Evolutionary conservation across 2,797 vertebrate genomes (phyloP).

Genomic region (Luscinia megarhynchos): DNA sequence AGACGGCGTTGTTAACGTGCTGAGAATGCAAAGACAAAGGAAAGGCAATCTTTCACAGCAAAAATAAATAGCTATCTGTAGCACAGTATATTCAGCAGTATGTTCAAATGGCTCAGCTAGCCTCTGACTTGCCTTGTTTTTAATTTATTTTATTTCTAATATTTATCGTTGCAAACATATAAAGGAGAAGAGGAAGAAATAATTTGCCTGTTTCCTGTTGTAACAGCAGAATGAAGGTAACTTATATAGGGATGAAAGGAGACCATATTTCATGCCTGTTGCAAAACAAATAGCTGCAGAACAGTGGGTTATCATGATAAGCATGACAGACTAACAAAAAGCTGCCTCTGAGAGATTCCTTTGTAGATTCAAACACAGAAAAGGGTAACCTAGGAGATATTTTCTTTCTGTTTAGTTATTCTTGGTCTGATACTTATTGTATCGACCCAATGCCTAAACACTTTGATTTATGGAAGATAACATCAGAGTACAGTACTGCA

Average conservation of each 20-base stretch:
- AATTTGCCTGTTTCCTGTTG: slow-evolving; percentile 33
- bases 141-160: neutral
- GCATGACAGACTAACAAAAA: slow-evolving; percentile 46
- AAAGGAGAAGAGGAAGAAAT: slow-evolving; percentile 24
- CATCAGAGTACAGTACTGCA: neutral
- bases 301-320: slow-evolving; percentile 33
- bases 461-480: neutral
- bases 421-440: neutral
- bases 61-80: slow-evolving; percentile 53
- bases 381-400: slow-evolving; percentile 46
- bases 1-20: slow-evolving; percentile 51
- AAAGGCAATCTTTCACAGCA: slow-evolving; percentile 17
- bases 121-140: neutral
- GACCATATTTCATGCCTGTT: slow-evolving; percentile 49
- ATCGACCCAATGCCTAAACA: neutral
- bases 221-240: slow-evolving; percentile 21
- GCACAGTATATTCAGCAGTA: neutral
- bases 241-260: slow-evolving; percentile 25
- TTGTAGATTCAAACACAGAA: slow-evolving; percentile 8
- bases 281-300: slow-evolving; percentile 57
- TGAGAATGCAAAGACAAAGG: slow-evolving; percentile 57
- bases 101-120: neutral
- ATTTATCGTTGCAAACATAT: neutral
- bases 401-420: slow-evolving; percentile 35
- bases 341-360: slow-evolving; percentile 37